Conservation (phyloP, 1,140 invertebrate species). For the Drosophila pachea region DNA sequence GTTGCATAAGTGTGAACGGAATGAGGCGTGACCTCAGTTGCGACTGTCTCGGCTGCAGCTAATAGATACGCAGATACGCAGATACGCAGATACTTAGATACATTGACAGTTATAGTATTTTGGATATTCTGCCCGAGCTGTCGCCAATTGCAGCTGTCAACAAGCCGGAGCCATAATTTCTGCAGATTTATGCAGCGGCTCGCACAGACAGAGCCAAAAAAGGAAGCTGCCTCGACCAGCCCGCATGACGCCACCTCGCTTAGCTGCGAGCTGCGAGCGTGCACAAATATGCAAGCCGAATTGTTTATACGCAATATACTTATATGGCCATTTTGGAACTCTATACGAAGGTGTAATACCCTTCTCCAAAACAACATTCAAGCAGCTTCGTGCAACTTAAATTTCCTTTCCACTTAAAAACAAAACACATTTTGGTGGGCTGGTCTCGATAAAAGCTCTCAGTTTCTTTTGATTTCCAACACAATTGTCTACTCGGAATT, state of each 20-base stretch:
- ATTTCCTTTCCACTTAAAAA: too few relatives aligned
- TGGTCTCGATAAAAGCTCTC: too few relatives aligned
- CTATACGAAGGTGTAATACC: slow-evolving; percentile 4
- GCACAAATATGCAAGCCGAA: slow-evolving; percentile 66
- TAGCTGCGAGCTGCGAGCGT: slow-evolving; percentile 7
- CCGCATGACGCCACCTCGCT: slow-evolving; percentile 60
- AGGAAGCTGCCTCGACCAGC: slow-evolving; percentile 37
- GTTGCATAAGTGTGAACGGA: slow-evolving; percentile 53
- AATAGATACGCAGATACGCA: slow-evolving; percentile 40
- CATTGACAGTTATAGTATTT: slow-evolving; percentile 16
- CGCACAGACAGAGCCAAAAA: slow-evolving; percentile 35
- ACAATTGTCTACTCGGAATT: neutral
- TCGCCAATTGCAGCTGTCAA: slow-evolving; percentile 55
- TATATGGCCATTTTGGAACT: slow-evolving; percentile 12
- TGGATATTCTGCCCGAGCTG: slow-evolving; percentile 2
- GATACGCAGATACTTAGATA: slow-evolving; percentile 12
- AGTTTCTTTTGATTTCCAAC: too few relatives aligned
- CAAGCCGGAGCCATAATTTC: slow-evolving; percentile 34
- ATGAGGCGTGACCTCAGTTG: slow-evolving; percentile 45
- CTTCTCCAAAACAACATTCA: slow-evolving; percentile 3
- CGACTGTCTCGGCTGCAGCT: slow-evolving; percentile 57
- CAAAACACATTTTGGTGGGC: too few relatives aligned
- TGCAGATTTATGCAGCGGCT: slow-evolving; percentile 50
- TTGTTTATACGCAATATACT: slow-evolving; percentile 27
- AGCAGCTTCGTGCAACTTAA: too few relatives aligned